These are phyloP conservation scores for Ichneumon xanthorius DNA, from an alignment of 2,888 invertebrate genomes.

Conservation along the genomic window DNA sequence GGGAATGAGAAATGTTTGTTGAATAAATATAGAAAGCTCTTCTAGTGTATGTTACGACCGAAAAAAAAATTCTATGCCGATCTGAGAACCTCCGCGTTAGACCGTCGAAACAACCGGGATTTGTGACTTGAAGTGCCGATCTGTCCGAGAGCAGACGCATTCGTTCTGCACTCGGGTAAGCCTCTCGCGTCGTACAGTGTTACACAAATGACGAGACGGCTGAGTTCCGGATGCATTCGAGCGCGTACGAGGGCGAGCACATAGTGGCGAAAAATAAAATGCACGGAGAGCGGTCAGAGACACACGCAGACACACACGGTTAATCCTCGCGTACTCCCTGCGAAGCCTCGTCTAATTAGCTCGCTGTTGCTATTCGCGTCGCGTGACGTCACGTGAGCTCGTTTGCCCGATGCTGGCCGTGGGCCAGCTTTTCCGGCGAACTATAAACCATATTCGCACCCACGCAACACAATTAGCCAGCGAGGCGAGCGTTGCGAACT, in stretches of 20 bases:
- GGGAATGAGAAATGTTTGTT: not conserved
- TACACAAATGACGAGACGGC: constrained; percentile 78
- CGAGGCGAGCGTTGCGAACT: constrained; percentile 63
- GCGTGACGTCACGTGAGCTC: constrained; percentile 84
- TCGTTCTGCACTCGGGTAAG: constrained; percentile 34
- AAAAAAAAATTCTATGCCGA: not conserved
- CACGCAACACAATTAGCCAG: constrained; percentile 83
- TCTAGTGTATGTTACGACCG: not conserved
- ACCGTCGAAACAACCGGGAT: constrained; percentile 54
- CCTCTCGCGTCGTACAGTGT: constrained; percentile 59
- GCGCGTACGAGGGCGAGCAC: constrained; percentile 62
- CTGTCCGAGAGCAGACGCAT: constrained; percentile 5
- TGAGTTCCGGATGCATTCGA: constrained; percentile 80
- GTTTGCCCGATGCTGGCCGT: constrained; percentile 80
- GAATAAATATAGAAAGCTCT: not conserved
- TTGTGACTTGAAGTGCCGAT: constrained; percentile 11
- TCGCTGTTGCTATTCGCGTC: constrained; percentile 82
- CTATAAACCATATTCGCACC: constrained; percentile 84
- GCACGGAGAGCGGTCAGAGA: constrained; percentile 20
- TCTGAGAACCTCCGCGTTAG: not conserved
- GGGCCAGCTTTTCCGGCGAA: constrained; percentile 83
- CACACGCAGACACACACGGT: constrained; percentile 1
- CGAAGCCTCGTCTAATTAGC: constrained; percentile 82
- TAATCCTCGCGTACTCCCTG: constrained; percentile 53
- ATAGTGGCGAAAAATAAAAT: constrained; percentile 53